These are phyloP conservation scores for Trachelipus rathkii DNA, from an alignment of 1,140 invertebrate species.

Conservation along the genomic window DNA sequence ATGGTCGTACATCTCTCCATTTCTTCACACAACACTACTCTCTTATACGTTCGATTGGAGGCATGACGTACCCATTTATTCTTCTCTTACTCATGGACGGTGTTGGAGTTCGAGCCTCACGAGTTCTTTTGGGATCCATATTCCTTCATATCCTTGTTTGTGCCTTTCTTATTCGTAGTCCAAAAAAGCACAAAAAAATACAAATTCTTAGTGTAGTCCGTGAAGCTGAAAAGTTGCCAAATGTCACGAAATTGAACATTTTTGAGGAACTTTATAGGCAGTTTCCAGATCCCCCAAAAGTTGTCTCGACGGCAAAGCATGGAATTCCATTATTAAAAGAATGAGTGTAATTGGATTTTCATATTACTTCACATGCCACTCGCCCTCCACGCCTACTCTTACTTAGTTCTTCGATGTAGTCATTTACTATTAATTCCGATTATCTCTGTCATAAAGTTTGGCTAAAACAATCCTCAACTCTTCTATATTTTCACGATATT, in stretches of 20 bases:
- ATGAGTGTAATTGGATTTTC: background rate
- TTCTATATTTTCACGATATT: too few relatives aligned
- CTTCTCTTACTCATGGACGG: background rate
- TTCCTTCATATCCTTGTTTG: background rate
- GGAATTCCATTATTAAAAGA: background rate
- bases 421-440: background rate
- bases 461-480: too few relatives aligned
- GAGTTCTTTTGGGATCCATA: background rate
- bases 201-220: background rate
- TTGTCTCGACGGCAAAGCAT: background rate
- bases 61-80: slow-evolving; percentile 1
- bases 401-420: too few relatives aligned
- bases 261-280: background rate
- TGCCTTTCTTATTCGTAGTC: slow-evolving; percentile 4
- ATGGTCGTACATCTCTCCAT: too few relatives aligned
- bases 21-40: too few relatives aligned
- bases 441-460: background rate
- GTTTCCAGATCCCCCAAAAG: background rate
- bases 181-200: background rate
- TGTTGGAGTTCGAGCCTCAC: background rate
- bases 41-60: too few relatives aligned
- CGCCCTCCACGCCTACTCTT: too few relatives aligned
- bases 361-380: background rate
- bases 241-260: background rate
- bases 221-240: too few relatives aligned